A percentile compares a stretch with the other conserved stretches of the same genome.
Evolutionary conservation across 2,797 vertebrate species (phyloP).

Genomic region (Clarias fuscus): DNA sequence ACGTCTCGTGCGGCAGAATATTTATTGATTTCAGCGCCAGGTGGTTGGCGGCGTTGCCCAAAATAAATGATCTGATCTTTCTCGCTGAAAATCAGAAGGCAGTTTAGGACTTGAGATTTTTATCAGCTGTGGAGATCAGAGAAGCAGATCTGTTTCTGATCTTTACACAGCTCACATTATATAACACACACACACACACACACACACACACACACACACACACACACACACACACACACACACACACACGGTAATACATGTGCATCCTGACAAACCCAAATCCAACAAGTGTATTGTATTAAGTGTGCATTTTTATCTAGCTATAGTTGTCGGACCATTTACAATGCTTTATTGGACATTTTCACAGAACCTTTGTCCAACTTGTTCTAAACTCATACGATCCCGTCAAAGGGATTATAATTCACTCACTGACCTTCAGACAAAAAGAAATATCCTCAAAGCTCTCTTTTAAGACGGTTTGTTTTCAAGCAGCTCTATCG

Average conservation of each 20-base stretch:
- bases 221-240: slow-evolving; percentile 10
- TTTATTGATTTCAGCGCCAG: slow-evolving; percentile 72
- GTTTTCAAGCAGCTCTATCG: not conserved
- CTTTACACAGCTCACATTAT: slow-evolving; percentile 38
- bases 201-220: slow-evolving; percentile 22
- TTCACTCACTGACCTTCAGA: not conserved
- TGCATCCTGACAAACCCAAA: not conserved
- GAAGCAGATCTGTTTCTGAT: slow-evolving; percentile 33
- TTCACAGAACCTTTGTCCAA: not conserved
- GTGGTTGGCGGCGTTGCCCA: slow-evolving; percentile 58
- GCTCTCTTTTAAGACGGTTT: not conserved
- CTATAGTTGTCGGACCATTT: not conserved
- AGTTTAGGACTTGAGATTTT: not conserved
- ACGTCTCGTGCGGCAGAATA: slow-evolving; percentile 67
- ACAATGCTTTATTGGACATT: not conserved
- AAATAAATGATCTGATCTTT: slow-evolving; percentile 60
- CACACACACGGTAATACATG: not conserved
- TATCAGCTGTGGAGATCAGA: slow-evolving; percentile 40
- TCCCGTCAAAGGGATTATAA: not conserved
- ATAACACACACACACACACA: slow-evolving; percentile 54
- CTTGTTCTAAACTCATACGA: not conserved
- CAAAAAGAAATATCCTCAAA: not conserved
- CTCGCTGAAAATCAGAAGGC: slow-evolving; percentile 5
- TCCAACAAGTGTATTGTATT: not conserved
- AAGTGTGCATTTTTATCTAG: not conserved